Base-by-base conservation (phyloP, 2,888 invertebrate genomes). In the Griposia aprilina region DNA sequence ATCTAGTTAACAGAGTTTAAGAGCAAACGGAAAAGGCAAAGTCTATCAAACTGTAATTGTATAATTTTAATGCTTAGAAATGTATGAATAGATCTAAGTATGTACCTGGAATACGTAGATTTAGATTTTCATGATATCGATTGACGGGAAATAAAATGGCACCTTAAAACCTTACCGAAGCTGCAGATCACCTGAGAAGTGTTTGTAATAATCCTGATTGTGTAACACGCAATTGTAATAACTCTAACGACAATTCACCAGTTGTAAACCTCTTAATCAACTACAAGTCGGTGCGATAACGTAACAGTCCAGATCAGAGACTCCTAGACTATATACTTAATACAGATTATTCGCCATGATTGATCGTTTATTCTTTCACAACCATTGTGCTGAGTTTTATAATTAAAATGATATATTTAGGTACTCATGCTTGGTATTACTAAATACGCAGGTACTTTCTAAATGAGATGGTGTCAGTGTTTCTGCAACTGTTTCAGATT, bases 331-430 rank as follows among this genome's bases (percentile, higher is more conserved):
- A 80, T 83, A 80, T 23, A 41, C 65, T 59, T 68, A 78, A 76
- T 78, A 66, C 72, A 81, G 86, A 80, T 81, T 85, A 83, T 71
- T 76, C 66, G 36, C 60, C 13, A 55, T 80, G 87, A 89, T 80
- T 77, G 82, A 88, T 88, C 76, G 78, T 70, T 81, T 76, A 76
- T 83, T 82, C 82, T 88, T 89, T 85, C 88, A 83, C 67, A 88
- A 89, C 71, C 5, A 78, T 73, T 76, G 81, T 81, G 82, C 65
- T 70, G 81, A 80, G 79, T 84, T 87, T 89, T 85, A 74, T 85
- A 87, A 90, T 89, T 89, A 89, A 84, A 87, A 74, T 78, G 30
- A 76, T 78, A 77, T 82, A 76, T 73, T 85, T 86, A 63, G 70
- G 55, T 60, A 59, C 65, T 48, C 13, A 20, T 67, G 62, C 1